Evolutionary conservation across 2,797 vertebrate species (phyloP), one percentile per base, ranked within the genome.

Genomic region (Artibeus lituratus): DNA sequence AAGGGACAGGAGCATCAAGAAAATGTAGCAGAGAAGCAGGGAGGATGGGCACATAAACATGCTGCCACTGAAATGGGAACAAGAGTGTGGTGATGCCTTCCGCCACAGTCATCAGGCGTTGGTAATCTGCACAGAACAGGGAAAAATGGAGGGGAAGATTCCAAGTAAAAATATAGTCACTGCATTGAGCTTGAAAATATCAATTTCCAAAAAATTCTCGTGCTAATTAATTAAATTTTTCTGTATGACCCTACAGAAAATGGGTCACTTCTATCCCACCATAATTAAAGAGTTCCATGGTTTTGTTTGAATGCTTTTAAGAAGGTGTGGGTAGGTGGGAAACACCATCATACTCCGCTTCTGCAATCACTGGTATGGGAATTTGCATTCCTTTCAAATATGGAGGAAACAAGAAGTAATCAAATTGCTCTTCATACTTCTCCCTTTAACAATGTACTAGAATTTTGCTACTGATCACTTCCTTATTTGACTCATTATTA

Each of bases 31-130:
- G 98, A 1, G 99, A 99, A 0, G 99, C 98, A 19, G 99, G 99
- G 42, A 99, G 99, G 97, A 99, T 99, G 95, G 99, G 99, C 47
- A 99, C 99, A 2, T 99, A 99, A 9, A 99, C 99, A 8, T 99
- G 99, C 96, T 99, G 99, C 99, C 99, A 99, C 94, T 99, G 99
- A 98, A 99, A 99, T 0, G 99, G 99, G 98, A 99, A 99, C 49
- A 99, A 98, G 92, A 99, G 98, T 0, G 99, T 99, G 1, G 99
- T 99, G 98, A 99, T 98, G 59, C 99, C 99, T 97, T 99, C 99
- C 0, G 99, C 99, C 95, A 99, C 99, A 0, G 99, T 99, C 99
- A 99, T 99, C 98, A 99, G 98, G 44, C 99, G 99, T 96, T 99
- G 99, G 97, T 99, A 99, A 98, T 99, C 99, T 99, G 98, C 51